phyloP scores from a whole-genome alignment of 2,797 vertebrate genomes.

The Oreortyx pictus region DNA sequence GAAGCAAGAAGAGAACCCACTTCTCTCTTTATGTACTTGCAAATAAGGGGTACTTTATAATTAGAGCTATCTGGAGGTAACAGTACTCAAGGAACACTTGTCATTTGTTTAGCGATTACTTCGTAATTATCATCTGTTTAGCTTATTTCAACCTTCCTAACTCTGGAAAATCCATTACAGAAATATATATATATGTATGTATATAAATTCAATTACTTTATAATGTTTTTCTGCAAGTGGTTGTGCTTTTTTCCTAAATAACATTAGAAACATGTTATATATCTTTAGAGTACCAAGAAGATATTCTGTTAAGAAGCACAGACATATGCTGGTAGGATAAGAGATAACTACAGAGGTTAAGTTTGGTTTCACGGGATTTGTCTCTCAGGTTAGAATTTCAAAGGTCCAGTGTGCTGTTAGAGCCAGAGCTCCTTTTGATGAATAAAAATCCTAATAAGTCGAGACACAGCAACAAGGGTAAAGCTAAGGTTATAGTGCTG shows the following conservation, averaged over 20 bases:
- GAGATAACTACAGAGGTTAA: not conserved
- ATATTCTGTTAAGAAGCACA: not conserved
- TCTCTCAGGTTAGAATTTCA: constrained; percentile 8
- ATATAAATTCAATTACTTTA: not conserved
- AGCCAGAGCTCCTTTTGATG: not conserved
- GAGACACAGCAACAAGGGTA: constrained; percentile 13
- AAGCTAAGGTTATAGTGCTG: constrained; percentile 2
- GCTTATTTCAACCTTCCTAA: not conserved
- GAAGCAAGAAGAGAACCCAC: not conserved
- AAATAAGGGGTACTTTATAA: not conserved
- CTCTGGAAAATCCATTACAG: not conserved
- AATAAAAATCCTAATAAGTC: constrained; percentile 17
- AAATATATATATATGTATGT: not conserved
- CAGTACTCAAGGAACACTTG: not conserved
- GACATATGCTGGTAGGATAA: not conserved
- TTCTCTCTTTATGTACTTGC: not conserved
- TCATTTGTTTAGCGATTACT: not conserved
- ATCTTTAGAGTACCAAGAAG: not conserved
- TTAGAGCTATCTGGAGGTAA: not conserved
- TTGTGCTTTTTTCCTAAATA: not conserved
- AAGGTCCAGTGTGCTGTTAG: not conserved
- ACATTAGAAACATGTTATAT: not conserved
- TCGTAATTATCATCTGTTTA: not conserved
- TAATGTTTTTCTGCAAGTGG: not conserved
- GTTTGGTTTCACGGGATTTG: not conserved